Conservation (phyloP, 2,113 vertebrate genomes). For the Dicentrarchus labrax region DNA sequence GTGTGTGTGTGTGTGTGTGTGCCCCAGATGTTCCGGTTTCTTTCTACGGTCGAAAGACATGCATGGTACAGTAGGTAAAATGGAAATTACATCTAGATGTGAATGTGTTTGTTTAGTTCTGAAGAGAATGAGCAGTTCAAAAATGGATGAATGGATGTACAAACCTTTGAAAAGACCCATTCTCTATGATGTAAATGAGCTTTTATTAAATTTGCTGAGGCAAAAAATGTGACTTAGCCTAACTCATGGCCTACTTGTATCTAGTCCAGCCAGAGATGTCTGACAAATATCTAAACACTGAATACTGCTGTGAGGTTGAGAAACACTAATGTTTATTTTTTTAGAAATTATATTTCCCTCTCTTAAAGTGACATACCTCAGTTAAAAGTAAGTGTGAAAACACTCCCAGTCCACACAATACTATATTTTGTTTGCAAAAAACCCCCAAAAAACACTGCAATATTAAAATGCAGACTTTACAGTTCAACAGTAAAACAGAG, state of each 20-base stretch:
- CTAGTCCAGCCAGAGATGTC: not conserved
- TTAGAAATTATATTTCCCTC: not conserved
- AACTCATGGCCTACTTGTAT: not conserved
- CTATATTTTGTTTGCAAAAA: not conserved
- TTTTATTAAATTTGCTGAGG: not conserved
- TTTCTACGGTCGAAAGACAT: not conserved
- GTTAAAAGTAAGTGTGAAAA: not conserved
- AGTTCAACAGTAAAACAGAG: not conserved
- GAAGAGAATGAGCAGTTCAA: not conserved
- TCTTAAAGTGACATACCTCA: not conserved
- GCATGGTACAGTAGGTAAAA: not conserved
- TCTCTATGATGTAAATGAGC: not conserved
- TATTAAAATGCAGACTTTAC: no score
- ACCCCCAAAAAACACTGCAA: no score
- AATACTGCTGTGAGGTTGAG: not conserved
- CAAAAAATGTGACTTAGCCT: not conserved
- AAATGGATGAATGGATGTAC: not conserved
- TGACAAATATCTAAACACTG: not conserved
- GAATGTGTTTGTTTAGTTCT: not conserved
- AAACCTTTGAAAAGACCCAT: not conserved
- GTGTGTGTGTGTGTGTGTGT: not conserved
- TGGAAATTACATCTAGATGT: not conserved
- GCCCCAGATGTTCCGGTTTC: constrained; percentile 28
- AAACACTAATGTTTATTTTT: not conserved
- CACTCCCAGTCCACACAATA: not conserved